These are phyloP conservation scores for Platalea minor DNA, from an alignment of 2,797 vertebrate species.

Conservation along the genomic window DNA sequence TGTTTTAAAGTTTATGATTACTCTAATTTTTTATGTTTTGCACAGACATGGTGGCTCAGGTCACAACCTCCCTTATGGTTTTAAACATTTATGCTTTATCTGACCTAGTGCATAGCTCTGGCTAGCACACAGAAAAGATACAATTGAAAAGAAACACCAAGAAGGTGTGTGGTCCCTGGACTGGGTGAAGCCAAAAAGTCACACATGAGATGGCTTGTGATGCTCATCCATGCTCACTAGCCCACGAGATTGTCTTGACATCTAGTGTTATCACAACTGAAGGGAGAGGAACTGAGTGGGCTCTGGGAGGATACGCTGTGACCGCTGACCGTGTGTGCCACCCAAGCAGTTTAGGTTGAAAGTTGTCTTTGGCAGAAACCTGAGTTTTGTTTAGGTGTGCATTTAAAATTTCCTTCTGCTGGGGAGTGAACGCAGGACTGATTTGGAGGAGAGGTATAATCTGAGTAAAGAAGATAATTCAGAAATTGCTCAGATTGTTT, in stretches of 20 bases:
- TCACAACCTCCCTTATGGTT: background rate
- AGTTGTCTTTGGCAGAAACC: background rate
- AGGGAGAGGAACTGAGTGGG: rapidly evolving
- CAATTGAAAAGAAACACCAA: background rate
- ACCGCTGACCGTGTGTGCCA: background rate
- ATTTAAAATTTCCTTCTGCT: background rate
- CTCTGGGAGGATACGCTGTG: background rate
- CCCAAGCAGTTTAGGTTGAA: background rate
- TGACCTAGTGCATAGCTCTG: background rate
- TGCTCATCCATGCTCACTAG: background rate
- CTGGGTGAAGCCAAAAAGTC: background rate
- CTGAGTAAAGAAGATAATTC: background rate
- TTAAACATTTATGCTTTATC: background rate
- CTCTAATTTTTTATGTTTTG: background rate
- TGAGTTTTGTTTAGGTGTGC: background rate
- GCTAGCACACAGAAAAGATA: background rate
- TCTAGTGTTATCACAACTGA: background rate
- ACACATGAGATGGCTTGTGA: background rate
- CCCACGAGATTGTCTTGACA: background rate
- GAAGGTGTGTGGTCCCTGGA: background rate
- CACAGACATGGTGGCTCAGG: background rate
- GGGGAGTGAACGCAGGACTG: background rate
- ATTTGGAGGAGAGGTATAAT: background rate
- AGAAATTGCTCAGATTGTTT: background rate
- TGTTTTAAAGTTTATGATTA: background rate